phyloP scores from a whole-genome alignment of 1,140 invertebrate genomes.

The Drosophila littoralis region DNA sequence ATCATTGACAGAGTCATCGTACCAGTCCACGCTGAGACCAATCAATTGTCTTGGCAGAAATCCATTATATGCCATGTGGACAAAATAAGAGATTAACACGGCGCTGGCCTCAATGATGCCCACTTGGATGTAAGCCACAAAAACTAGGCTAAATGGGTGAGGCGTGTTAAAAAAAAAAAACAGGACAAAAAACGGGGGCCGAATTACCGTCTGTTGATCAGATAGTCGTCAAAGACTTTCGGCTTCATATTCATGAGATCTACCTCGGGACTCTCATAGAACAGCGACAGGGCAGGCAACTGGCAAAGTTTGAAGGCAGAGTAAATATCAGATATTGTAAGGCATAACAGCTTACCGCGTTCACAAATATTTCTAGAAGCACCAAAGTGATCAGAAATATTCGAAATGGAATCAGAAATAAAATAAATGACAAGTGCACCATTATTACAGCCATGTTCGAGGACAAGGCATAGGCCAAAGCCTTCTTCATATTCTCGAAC shows the following conservation, averaged over 20 bases:
- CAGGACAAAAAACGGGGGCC: too few species aligned
- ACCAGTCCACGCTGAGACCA: constrained; percentile 16
- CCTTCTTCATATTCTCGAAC: constrained; percentile 61
- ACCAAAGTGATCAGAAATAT: constrained; percentile 23
- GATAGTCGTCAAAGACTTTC: constrained; percentile 42
- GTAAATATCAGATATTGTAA: not conserved
- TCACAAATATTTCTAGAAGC: constrained; percentile 27
- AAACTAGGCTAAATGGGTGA: constrained; percentile 24
- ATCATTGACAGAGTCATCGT: constrained; percentile 32
- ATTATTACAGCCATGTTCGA: constrained; percentile 26
- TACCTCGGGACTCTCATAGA: constrained; percentile 43
- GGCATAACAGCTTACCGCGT: constrained; percentile 37
- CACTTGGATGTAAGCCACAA: constrained; percentile 50
- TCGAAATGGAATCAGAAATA: constrained; percentile 35
- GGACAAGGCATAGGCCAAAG: constrained; percentile 40
- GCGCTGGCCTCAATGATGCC: constrained; percentile 51
- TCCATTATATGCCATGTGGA: constrained; percentile 46
- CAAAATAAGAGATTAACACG: constrained; percentile 45
- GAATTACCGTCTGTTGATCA: constrained; percentile 49
- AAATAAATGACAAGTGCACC: not conserved
- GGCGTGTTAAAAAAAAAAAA: too few species aligned
- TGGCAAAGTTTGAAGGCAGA: not conserved
- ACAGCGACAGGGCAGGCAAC: constrained; percentile 45
- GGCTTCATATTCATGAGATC: constrained; percentile 52
- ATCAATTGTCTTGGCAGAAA: constrained; percentile 43